Percentiles rank a stretch among this genome's conserved stretches.
Evolutionary conservation across 2,888 invertebrate genomes (phyloP).

Genomic region (Acanthosepion pharaonis): DNA sequence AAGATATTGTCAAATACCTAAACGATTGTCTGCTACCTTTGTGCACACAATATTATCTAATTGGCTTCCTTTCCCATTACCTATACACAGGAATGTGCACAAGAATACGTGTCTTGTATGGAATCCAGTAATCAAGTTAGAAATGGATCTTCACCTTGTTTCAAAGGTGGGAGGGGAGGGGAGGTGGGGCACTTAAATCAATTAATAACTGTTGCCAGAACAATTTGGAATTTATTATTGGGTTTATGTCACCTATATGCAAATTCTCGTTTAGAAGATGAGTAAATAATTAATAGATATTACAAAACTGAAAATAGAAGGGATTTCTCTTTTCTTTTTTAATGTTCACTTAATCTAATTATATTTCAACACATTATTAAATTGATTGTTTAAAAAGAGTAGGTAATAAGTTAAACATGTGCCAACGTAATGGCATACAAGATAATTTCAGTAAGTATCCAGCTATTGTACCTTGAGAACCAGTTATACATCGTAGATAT

Average conservation of each 20-base stretch:
- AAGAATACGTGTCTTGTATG: neutral
- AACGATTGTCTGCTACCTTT: too few relatives aligned
- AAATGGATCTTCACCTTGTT: neutral
- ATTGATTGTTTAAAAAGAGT: neutral
- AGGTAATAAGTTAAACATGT: neutral
- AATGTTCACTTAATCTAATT: neutral
- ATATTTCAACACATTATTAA: neutral
- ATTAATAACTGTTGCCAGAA: neutral
- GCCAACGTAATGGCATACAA: neutral
- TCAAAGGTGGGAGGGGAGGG: too few relatives aligned
- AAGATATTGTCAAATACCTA: too few relatives aligned
- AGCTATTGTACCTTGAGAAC: too few relatives aligned
- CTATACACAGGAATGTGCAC: neutral
- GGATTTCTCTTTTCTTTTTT: neutral
- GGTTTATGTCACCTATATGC: neutral
- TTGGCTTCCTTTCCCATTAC: neutral
- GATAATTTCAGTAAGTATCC: too few relatives aligned
- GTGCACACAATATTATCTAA: too few relatives aligned
- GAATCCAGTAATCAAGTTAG: neutral
- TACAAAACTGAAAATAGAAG: neutral
- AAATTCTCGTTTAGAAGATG: neutral
- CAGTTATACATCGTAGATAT: too few relatives aligned
- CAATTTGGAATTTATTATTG: neutral
- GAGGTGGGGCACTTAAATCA: neutral
- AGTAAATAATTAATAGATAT: neutral